These are phyloP conservation scores for Proisotoma minuta DNA, from an alignment of 2,888 invertebrate species.

Conservation along the genomic window DNA sequence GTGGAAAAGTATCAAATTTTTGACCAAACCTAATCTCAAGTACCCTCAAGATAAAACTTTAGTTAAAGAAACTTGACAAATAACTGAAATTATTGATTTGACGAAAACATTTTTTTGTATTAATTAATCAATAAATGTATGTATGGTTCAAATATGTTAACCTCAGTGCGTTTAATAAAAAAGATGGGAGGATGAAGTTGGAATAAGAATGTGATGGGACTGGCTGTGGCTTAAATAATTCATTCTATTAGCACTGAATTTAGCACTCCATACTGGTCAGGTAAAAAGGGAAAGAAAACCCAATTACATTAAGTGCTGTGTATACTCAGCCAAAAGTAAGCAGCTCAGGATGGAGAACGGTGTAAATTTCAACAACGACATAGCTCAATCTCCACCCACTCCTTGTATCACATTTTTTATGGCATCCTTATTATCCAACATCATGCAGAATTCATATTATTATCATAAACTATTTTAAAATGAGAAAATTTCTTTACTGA, in stretches of 20 bases:
- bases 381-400: too few relatives aligned
- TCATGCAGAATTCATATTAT: too few relatives aligned
- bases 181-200: background rate
- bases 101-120: background rate
- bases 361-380: too few relatives aligned
- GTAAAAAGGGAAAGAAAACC: background rate
- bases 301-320: constrained; percentile 4
- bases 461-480: too few relatives aligned
- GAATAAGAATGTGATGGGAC: too few relatives aligned
- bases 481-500: too few relatives aligned
- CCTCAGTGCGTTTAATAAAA: background rate
- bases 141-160: background rate
- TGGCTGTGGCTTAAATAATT: constrained; percentile 6
- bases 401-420: too few relatives aligned
- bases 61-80: background rate
- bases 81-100: background rate
- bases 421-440: too few relatives aligned
- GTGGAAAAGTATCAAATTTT: too few relatives aligned
- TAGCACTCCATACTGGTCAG: background rate
- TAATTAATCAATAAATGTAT: background rate
- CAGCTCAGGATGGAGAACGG: too few relatives aligned
- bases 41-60: background rate
- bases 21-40: too few relatives aligned
- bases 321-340: background rate
- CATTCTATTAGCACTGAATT: constrained; percentile 5